A percentile compares a stretch with the other conserved stretches of the same genome.
phyloP scores from a whole-genome alignment of 2,113 vertebrate genomes.

The Psilopogon haemacephalus region DNA sequence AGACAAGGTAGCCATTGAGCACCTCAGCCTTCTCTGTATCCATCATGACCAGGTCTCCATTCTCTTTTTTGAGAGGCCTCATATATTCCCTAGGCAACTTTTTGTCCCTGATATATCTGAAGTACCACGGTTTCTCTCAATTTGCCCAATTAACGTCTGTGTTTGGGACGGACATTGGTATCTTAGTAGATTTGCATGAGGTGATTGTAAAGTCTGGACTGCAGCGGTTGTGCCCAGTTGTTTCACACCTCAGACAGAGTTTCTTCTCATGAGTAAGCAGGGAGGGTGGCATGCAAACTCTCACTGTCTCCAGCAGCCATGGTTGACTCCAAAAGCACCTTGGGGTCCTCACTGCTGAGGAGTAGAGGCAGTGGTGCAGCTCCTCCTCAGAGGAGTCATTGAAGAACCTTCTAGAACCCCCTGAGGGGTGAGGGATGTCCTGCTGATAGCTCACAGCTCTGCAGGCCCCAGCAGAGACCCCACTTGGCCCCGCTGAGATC shows the following conservation, averaged over 20 bases:
- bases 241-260: too few relatives aligned
- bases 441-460: rapidly evolving
- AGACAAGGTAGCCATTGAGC: too few relatives aligned
- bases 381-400: rapidly evolving
- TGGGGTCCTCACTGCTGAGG: background rate
- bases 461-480: background rate
- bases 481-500: rapidly evolving
- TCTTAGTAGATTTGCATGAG: rapidly evolving
- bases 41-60: background rate
- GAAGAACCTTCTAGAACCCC: background rate
- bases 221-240: rapidly evolving
- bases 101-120: too few relatives aligned
- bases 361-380: background rate
- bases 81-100: too few relatives aligned
- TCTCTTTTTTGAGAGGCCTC: too few relatives aligned
- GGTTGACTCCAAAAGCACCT: rapidly evolving
- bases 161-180: rapidly evolving
- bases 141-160: rapidly evolving
- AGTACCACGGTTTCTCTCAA: background rate
- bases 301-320: background rate
- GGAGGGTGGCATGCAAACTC: rapidly evolving
- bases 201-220: background rate
- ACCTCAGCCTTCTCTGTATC: too few relatives aligned
- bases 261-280: rapidly evolving
- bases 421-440: rapidly evolving